Percentiles rank a stretch among this genome's conserved stretches.
Evolutionary conservation across 2,888 invertebrate species (phyloP).

Genomic region (Pseudococcus viburni): DNA sequence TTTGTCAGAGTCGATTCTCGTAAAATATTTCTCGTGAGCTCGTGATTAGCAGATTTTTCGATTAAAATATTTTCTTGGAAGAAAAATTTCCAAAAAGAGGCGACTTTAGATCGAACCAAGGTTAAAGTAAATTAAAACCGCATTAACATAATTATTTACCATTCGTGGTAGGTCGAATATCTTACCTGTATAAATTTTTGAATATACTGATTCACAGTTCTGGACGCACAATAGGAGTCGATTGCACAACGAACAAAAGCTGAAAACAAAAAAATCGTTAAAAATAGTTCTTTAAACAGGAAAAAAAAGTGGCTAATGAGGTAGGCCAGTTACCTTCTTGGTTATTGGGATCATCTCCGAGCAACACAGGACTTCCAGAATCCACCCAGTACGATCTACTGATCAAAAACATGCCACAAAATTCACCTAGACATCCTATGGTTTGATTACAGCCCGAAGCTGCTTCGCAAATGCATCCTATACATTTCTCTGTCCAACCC

Average conservation of each 20-base stretch:
- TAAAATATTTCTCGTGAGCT: background rate
- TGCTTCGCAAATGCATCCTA: slow-evolving; percentile 70
- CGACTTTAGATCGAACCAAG: background rate
- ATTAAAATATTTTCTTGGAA: slow-evolving; percentile 32
- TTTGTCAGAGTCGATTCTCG: background rate
- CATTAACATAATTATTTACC: slow-evolving; percentile 38
- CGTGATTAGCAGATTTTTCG: background rate
- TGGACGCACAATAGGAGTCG: slow-evolving; percentile 70
- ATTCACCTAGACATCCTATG: slow-evolving; percentile 69
- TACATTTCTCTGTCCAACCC: slow-evolving; percentile 69
- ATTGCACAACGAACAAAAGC: slow-evolving; percentile 71
- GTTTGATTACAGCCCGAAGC: slow-evolving; percentile 70
- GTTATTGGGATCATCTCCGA: slow-evolving; percentile 68
- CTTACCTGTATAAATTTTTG: slow-evolving; percentile 69
- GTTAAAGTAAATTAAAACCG: background rate
- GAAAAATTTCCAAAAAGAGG: slow-evolving; percentile 8
- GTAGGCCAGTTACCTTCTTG: slow-evolving; percentile 67
- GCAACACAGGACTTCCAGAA: slow-evolving; percentile 70
- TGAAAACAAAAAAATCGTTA: slow-evolving; percentile 68
- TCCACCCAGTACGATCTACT: slow-evolving; percentile 72
- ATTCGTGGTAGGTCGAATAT: background rate
- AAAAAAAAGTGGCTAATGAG: background rate
- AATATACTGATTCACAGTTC: slow-evolving; percentile 71
- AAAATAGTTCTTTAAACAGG: background rate
- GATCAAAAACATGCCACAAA: slow-evolving; percentile 71